Evolutionary conservation across 2,113 vertebrate species (phyloP).

Genomic region (Trichechus manatus): DNA sequence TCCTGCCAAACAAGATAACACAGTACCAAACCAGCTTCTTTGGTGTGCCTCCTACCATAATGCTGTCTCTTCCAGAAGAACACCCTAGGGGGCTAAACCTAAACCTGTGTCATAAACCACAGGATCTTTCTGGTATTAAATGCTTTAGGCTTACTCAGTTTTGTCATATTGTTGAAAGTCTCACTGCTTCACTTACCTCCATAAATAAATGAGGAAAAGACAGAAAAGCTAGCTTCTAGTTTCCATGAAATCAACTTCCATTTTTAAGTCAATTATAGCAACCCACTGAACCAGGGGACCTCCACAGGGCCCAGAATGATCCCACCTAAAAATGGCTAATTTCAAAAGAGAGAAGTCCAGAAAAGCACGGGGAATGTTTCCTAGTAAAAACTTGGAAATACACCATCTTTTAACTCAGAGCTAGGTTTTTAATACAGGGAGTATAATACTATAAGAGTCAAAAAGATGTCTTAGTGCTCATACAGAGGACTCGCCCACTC

Average conservation of each 20-base stretch:
- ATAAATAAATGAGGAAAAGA: constrained; percentile 49
- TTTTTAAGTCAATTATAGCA: constrained; percentile 53
- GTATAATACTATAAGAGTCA: not conserved
- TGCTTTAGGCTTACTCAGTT: not conserved
- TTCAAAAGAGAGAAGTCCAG: constrained; percentile 25
- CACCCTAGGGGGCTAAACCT: not conserved
- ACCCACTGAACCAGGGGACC: not conserved
- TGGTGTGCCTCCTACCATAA: not conserved
- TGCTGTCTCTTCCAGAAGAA: not conserved
- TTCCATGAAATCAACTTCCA: constrained; percentile 32
- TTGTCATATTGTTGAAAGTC: not conserved
- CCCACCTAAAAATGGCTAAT: not conserved
- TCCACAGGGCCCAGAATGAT: not conserved
- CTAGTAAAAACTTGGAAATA: not conserved
- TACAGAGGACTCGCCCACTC: not conserved
- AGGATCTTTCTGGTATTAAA: constrained; percentile 39
- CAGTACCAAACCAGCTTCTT: not conserved
- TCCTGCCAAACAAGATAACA: not conserved
- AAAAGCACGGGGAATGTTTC: not conserved
- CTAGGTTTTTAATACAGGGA: constrained; percentile 1
- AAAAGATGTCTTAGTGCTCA: not conserved
- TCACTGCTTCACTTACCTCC: constrained; percentile 31
- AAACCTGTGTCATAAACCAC: not conserved
- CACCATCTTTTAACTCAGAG: not conserved
- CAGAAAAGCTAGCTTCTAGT: not conserved